These are phyloP conservation scores for Argyresthia goedartella DNA, from an alignment of 2,888 invertebrate genomes.

Conservation along the genomic window DNA sequence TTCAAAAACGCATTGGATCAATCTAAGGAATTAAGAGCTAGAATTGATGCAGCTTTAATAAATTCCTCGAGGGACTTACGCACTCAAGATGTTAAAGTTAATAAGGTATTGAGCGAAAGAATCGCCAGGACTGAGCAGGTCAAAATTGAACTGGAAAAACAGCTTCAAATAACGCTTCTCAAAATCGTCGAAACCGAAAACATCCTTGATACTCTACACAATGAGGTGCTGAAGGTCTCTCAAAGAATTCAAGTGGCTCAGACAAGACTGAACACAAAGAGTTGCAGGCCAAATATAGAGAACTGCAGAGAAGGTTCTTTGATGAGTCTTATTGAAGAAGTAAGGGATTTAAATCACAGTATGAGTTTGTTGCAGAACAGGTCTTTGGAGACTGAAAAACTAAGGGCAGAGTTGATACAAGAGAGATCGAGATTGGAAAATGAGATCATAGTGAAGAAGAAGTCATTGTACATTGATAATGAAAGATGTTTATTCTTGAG, in stretches of 20 bases:
- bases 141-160: constrained; percentile 77
- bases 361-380: constrained; percentile 49
- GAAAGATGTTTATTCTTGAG: constrained; percentile 50
- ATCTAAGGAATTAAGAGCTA: constrained; percentile 78
- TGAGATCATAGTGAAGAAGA: constrained; percentile 58
- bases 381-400: constrained; percentile 45
- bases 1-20: constrained; percentile 80
- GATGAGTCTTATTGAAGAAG: constrained; percentile 50
- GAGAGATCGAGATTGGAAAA: constrained; percentile 50
- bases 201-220: constrained; percentile 45
- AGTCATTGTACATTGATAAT: constrained; percentile 48
- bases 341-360: constrained; percentile 50
- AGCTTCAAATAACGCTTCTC: constrained; percentile 64
- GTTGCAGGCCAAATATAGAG: constrained; percentile 48
- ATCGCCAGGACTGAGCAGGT: constrained; percentile 84
- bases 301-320: constrained; percentile 59
- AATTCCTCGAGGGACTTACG: constrained; percentile 85
- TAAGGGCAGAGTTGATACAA: constrained; percentile 50
- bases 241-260: constrained; percentile 58
- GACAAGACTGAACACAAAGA: constrained; percentile 53
- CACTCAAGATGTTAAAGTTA: constrained; percentile 84
- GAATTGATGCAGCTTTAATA: constrained; percentile 78
- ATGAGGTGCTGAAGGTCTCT: constrained; percentile 50
- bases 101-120: constrained; percentile 77
- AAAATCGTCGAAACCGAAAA: constrained; percentile 59